Base-by-base conservation (phyloP, 2,797 vertebrate species). In the Lithobates sylvaticus region DNA sequence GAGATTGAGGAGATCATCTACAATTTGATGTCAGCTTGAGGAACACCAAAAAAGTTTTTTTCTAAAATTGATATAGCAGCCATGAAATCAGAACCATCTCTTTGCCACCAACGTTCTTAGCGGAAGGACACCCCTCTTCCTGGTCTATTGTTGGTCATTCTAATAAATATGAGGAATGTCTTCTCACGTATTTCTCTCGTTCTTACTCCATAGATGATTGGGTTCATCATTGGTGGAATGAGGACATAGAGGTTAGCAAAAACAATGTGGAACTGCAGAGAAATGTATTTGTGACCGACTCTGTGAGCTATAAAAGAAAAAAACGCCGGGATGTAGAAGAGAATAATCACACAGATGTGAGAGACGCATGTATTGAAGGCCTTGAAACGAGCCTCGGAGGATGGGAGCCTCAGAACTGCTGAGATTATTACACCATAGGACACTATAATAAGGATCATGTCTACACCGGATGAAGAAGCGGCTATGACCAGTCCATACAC, bases 251-350 rank as follows among this genome's bases (percentile, higher is more conserved):
- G 72, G 32, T 83, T 83, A 36, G 81, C 81, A 27, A 75, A 3
- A 10, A 83, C 36, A 12, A 83, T 83, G 58, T 83, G 81, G 29
- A 75, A n/a, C 26, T 75, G 13, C 3, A 27, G 23, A 10, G 81
- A 21, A 9, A 83, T 21, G 8, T 27, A 3, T 32, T 34, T 83
- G 44, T 83, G 39, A 10, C 81, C 81, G 10, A 75, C 71, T 44
- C 81, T 83, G 27, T 83, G 71, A 12, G 54, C 72, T 13, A 83
- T 76, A 10, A 83, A 83, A 34, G 81, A 76, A 5, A 68, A 83
- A 18, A 83, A 83, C 8, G 81, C 81, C 12, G 81, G 81, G 1
- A 15, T 13, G 34, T 76, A 83, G 73, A 83, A 83, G 61, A 83
- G 73, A 29, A 75, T 10, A 23, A 83, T 83, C 15, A 83, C 73